Percentiles rank a stretch among this genome's conserved stretches.
phyloP scores from a whole-genome alignment of 2,888 invertebrate species.

The Drosophila tripunctata region DNA sequence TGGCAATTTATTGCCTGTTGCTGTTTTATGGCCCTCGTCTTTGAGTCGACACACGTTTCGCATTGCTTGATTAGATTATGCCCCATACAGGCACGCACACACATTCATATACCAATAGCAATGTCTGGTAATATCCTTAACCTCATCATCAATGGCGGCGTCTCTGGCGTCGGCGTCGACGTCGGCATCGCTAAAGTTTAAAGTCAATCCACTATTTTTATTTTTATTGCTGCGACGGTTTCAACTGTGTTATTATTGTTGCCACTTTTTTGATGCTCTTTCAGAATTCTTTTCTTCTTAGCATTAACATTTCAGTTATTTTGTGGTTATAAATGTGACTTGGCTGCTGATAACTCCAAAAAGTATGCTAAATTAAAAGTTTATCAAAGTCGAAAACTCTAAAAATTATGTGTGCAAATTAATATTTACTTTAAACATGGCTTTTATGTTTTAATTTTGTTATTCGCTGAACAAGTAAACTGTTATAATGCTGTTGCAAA shows the following conservation, averaged over 20 bases:
- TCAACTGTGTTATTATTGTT: slow-evolving; percentile 4
- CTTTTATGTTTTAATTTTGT: neutral
- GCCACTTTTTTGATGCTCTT: slow-evolving; percentile 19
- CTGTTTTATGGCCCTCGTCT: slow-evolving; percentile 44
- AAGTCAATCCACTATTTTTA: slow-evolving; percentile 65
- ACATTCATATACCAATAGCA: slow-evolving; percentile 22
- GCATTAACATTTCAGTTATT: no score
- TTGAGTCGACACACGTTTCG: slow-evolving; percentile 64
- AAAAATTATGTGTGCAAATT: neutral
- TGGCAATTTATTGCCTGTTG: slow-evolving; percentile 56
- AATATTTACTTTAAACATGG: neutral
- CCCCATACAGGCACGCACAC: slow-evolving; percentile 28
- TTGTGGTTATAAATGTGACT: neutral
- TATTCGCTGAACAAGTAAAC: neutral
- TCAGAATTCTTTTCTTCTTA: no score
- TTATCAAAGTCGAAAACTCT: no score
- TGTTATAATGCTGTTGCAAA: neutral
- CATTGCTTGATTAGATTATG: slow-evolving; percentile 68
- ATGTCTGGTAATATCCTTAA: slow-evolving; percentile 39
- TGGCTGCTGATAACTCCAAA: slow-evolving; percentile 20
- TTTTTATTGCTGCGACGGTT: slow-evolving; percentile 12
- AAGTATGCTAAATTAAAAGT: slow-evolving; percentile 37
- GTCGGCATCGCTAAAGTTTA: slow-evolving; percentile 58
- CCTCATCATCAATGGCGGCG: slow-evolving; percentile 20
- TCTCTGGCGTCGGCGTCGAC: slow-evolving; percentile 7